A percentile compares a stretch with the other conserved stretches of the same genome.
Evolutionary conservation across 1,140 invertebrate genomes (phyloP).

Genomic region (Hylyphantes graminicola): DNA sequence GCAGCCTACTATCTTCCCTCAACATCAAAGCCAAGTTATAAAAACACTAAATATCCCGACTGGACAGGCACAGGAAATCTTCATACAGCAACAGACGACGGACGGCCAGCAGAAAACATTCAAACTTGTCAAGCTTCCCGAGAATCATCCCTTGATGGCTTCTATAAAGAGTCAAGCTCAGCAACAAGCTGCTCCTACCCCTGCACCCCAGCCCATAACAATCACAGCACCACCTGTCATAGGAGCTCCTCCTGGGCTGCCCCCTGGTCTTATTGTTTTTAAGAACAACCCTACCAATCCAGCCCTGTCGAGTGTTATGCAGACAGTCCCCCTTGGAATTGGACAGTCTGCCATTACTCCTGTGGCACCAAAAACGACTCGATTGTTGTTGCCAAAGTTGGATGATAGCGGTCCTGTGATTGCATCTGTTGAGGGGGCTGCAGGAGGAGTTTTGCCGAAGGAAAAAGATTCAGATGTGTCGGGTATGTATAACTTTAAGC

Average conservation of each 20-base stretch:
- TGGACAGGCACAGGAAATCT: slow-evolving; percentile 17
- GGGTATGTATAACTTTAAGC: slow-evolving; percentile 1
- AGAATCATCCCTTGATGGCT: slow-evolving; percentile 6
- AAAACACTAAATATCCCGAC: neutral
- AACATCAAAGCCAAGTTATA: neutral
- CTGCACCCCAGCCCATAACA: neutral
- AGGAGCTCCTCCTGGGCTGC: neutral
- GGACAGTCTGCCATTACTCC: neutral
- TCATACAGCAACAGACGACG: slow-evolving; percentile 44
- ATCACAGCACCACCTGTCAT: neutral
- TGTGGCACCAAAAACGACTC: too few species aligned
- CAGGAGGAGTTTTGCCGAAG: neutral
- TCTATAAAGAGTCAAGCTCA: neutral
- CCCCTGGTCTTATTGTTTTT: slow-evolving; percentile 38
- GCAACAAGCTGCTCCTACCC: too few species aligned
- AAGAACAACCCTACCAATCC: neutral
- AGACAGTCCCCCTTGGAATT: neutral
- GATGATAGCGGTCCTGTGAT: neutral
- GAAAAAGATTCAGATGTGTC: neutral
- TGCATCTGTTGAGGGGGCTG: neutral
- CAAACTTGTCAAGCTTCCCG: slow-evolving; percentile 32
- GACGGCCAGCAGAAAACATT: slow-evolving; percentile 44
- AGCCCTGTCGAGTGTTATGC: neutral
- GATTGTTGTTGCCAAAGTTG: too few species aligned
- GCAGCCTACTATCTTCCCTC: neutral